Conservation (phyloP, 2,888 invertebrate species). For the Epicampocera succincta region DNA sequence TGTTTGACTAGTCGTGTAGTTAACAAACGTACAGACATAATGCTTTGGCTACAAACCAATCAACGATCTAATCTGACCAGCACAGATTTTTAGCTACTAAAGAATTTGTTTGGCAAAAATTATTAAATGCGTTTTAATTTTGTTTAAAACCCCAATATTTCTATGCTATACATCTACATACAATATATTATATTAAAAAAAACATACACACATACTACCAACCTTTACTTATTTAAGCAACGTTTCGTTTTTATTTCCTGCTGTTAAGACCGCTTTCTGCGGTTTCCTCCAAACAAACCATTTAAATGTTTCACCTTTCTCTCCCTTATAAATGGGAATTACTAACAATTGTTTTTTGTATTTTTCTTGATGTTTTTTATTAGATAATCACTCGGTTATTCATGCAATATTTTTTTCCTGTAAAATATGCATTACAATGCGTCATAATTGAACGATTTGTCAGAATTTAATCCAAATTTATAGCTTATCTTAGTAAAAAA, state of each 20-base stretch:
- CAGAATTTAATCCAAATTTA: background rate
- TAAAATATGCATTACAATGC: slow-evolving; percentile 12
- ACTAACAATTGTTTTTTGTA: slow-evolving; percentile 14
- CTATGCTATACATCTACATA: slow-evolving; percentile 18
- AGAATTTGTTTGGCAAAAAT: slow-evolving; percentile 7
- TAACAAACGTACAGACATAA: slow-evolving; percentile 84
- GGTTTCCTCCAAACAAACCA: slow-evolving; percentile 45
- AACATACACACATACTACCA: too few species aligned
- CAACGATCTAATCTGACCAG: slow-evolving; percentile 14
- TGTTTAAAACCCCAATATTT: background rate
- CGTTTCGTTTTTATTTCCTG: slow-evolving; percentile 26
- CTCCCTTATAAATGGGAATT: background rate
- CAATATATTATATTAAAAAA: background rate
- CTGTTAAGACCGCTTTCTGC: slow-evolving; percentile 51
- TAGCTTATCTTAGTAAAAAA: background rate
- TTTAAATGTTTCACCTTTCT: slow-evolving; percentile 5
- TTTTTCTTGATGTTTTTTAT: slow-evolving; percentile 43
- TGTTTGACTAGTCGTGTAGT: slow-evolving; percentile 84
- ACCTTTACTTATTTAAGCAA: background rate
- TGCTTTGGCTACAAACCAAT: slow-evolving; percentile 43
- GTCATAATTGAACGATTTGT: slow-evolving; percentile 26
- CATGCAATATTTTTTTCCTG: background rate
- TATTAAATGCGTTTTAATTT: slow-evolving; percentile 59
- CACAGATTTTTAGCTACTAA: background rate
- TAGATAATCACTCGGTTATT: slow-evolving; percentile 56